These are phyloP conservation scores for Garrulus glandarius DNA, from an alignment of 2,797 vertebrate species.

Conservation along the genomic window DNA sequence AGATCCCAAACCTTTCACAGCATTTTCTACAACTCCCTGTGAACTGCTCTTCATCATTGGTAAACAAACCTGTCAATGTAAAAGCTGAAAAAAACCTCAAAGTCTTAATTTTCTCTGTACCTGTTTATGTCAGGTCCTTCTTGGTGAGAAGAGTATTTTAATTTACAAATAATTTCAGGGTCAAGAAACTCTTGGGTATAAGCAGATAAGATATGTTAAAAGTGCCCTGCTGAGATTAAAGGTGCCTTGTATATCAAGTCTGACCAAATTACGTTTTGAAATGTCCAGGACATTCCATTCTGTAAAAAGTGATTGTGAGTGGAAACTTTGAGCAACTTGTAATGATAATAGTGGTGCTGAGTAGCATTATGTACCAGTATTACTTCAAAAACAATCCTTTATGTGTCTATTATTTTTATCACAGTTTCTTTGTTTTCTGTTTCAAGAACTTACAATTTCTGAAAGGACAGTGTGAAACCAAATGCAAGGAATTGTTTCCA, in stretches of 20 bases:
- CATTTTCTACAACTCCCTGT: background rate
- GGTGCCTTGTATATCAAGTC: background rate
- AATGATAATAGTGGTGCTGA: background rate
- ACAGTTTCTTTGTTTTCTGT: background rate
- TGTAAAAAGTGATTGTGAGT: background rate
- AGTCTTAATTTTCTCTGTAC: background rate
- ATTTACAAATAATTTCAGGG: background rate
- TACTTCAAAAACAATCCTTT: background rate
- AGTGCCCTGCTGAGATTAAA: background rate
- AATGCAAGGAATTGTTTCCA: background rate
- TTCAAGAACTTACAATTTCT: background rate
- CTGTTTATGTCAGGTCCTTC: background rate
- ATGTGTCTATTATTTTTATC: background rate
- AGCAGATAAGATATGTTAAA: background rate
- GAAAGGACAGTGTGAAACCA: background rate
- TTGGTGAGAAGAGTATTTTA: background rate
- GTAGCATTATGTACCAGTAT: background rate
- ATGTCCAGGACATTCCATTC: background rate
- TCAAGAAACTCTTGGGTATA: background rate
- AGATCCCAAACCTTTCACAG: background rate
- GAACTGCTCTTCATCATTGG: background rate
- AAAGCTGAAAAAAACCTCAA: background rate
- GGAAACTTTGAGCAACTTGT: slow-evolving; percentile 22
- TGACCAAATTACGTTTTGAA: background rate
- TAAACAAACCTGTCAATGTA: background rate